Evolutionary conservation across 2,797 vertebrate species (phyloP).

Genomic region (Malurus leucopterus): DNA sequence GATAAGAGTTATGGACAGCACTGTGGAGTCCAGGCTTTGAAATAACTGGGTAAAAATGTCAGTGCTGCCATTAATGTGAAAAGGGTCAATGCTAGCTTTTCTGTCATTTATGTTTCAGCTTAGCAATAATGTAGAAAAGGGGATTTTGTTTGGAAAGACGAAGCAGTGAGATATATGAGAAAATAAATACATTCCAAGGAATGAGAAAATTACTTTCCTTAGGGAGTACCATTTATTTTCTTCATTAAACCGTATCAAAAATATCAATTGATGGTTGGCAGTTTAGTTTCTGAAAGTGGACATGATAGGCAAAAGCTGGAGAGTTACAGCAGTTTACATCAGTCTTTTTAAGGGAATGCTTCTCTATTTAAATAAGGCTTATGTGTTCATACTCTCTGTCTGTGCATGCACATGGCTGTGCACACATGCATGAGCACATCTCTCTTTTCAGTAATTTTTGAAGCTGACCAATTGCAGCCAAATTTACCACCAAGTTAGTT

Average conservation of each 20-base stretch:
- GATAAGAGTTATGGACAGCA: not conserved
- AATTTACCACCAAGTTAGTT: not conserved
- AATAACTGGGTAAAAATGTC: conserved; percentile 3
- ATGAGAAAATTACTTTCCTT: not conserved
- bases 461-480: not conserved
- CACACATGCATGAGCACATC: rapidly evolving
- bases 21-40: not conserved
- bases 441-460: not conserved
- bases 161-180: not conserved
- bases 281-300: not conserved
- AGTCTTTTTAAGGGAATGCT: not conserved
- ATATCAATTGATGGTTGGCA: not conserved
- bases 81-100: not conserved
- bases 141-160: not conserved
- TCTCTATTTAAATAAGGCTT: not conserved
- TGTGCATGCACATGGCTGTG: not conserved
- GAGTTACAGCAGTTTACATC: not conserved
- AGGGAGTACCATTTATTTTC: not conserved
- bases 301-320: not conserved
- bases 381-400: not conserved
- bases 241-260: not conserved
- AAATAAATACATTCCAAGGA: not conserved
- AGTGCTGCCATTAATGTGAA: not conserved
- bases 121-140: not conserved
- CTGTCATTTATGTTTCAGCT: conserved; percentile 3